Percentiles rank a stretch among this genome's conserved stretches.
Evolutionary conservation across 1,140 invertebrate genomes (phyloP).

Genomic region (Galleria mellonella): DNA sequence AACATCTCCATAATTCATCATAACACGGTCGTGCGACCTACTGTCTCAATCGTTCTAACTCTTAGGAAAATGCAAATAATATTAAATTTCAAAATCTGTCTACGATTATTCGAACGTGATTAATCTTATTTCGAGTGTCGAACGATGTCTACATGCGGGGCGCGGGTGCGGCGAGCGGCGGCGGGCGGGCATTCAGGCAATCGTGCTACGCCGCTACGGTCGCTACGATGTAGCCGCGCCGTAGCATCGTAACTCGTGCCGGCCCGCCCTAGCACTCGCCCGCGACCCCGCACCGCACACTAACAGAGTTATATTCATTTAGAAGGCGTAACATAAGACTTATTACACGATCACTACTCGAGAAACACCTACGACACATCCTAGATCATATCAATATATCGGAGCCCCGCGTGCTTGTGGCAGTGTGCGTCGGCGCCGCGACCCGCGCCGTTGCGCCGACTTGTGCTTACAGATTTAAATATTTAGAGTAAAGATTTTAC

Average conservation of each 20-base stretch:
- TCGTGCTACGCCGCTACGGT: conserved; percentile 3
- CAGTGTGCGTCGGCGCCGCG: conserved; percentile 45
- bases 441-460: conserved; percentile 21
- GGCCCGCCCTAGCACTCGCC: conserved; percentile 8
- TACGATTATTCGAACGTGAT: conserved; percentile 67
- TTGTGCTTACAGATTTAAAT: conserved; percentile 33
- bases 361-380: conserved; percentile 70
- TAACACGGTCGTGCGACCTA: conserved; percentile 71
- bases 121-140: conserved; percentile 65
- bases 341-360: conserved; percentile 71
- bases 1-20: conserved; percentile 70
- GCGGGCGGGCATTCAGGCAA: conserved; percentile 12
- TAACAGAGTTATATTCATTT: conserved; percentile 42
- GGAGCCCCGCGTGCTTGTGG: conserved; percentile 35
- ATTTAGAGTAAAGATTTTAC: conserved; percentile 46
- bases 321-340: conserved; percentile 67
- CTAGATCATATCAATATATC: conserved; percentile 74
- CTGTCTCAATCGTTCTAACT: conserved; percentile 71
- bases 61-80: conserved; percentile 73
- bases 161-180: conserved; percentile 14
- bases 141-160: conserved; percentile 46
- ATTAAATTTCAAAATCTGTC: conserved; percentile 69
- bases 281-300: conserved; percentile 22
- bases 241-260: background rate
- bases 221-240: conserved; percentile 6